Evolutionary conservation across 2,113 vertebrate species (phyloP), one percentile per base, ranked within the genome.

Genomic region (Scolopax mira): DNA sequence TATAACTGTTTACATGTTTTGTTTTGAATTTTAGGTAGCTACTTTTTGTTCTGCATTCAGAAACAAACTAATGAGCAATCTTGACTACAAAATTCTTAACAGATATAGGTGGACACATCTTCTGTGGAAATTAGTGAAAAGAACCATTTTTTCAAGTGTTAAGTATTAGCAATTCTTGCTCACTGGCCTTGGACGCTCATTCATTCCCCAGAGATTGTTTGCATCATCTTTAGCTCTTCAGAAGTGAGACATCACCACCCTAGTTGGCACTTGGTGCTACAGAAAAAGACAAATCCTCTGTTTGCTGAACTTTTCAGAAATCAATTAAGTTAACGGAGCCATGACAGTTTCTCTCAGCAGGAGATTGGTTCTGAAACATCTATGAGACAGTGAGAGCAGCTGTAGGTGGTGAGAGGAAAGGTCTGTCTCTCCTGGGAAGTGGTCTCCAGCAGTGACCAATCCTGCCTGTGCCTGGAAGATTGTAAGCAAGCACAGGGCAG

Each of bases 301-400:
- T 85, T 91, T 85, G 58, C 67, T 88, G 74, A 91, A 88, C n/a
- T 65, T 69, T 75, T 91, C 66, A 49, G 79, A 91, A 88, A 82
- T 90, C 85, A 75, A 54, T 86, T 82, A 78, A 52, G 70, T 57
- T 91, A 44, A 11, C 49, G 44, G 74, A 65, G 54, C 78, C 82
- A 28, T 58, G 82, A 52, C 37, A 61, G 66, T 67, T 95, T 79
- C 54, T 93, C 2, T 85, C 85, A 94, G 85, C 90, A 91, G 90
- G 85, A 72, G 33, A 39, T 75, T 12, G 18, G 44, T 57, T 91
- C 81, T 82, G 70, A 89, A 79, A 52, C 14, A n/a, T 66, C 57
- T 48, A 2, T 42, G 42, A 66, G 44, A 79, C 89, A 54, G 42
- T 2, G 18, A 83, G 39, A 66, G 65, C 65, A 74, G 60, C 77